Base-by-base conservation (phyloP, 1,140 invertebrate genomes). In the Spodoptera litura region DNA sequence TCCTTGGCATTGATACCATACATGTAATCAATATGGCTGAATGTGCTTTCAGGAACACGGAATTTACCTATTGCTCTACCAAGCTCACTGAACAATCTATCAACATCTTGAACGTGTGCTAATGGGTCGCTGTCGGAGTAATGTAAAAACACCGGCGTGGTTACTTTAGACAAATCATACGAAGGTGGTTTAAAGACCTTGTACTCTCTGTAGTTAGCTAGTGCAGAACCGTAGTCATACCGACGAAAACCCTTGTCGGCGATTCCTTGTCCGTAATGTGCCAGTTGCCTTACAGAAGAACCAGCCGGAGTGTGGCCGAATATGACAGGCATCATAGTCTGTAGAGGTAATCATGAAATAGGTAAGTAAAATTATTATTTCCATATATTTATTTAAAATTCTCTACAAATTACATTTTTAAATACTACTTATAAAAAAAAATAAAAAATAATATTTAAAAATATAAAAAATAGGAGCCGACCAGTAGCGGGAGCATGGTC, bases 231-330 rank as follows among this genome's bases (percentile, higher is more conserved):
- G 71, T 95, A 95, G 87, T 98, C 96, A 79, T 95, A 97, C 81
- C 96, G 95, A 56, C 95, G 92, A 83, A 97, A 97, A 38, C 95
- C 88, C 3, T 95, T 95, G 61, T 95, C 95, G 38, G 94, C 93
- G 68, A 97, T 95, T 13, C 96, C 95, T 93, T 98, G 97, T 1
- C 95, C 96, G 84, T 96, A 98, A 87, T 98, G 97, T 8, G 97
- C 93, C 10, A 99, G 86, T 84, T 98, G 98, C 85, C 96, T 96
- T 0, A 96, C 96, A 0, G 98, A 97, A 0, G 98, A 96, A 6
- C 98, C 98, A 2, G 98, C 97, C 3, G 98, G 98, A 4, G 96
- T 96, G 89, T 99, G 97, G 10, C 96, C 96, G 2, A 97, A 89
- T 85, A 98, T 97, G 0, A 97, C 95, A 0, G 97, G 97, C 58